A percentile compares a stretch with the other conserved stretches of the same genome.
phyloP scores from a whole-genome alignment of 2,888 invertebrate genomes.

The Idaea biselata region DNA sequence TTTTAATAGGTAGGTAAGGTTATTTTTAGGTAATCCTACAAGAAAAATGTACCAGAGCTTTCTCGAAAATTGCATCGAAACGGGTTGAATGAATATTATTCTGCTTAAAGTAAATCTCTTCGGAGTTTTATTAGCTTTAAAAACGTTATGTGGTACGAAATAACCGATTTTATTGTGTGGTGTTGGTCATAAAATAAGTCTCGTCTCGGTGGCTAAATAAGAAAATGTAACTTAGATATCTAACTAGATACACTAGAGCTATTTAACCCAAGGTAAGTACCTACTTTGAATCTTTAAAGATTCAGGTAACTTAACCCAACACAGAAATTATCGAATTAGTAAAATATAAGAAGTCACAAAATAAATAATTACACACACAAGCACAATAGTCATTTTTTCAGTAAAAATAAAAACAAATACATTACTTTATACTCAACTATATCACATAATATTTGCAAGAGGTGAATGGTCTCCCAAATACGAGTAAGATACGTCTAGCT shows the following conservation, averaged over 20 bases:
- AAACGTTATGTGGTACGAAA: background rate
- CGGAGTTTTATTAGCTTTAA: background rate
- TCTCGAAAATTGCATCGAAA: background rate
- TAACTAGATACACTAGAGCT: background rate
- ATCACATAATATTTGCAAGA: slow-evolving; percentile 25
- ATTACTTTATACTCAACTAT: no score
- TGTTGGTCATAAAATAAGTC: background rate
- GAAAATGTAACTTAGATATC: background rate
- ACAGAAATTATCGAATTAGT: no score
- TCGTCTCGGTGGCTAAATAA: background rate
- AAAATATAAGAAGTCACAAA: no score
- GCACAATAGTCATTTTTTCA: no score
- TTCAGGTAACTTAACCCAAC: no score
- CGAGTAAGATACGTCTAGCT: slow-evolving; percentile 24
- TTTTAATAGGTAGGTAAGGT: no score
- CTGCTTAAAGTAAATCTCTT: background rate
- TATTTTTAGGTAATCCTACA: no score
- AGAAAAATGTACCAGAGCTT: background rate
- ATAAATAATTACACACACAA: no score
- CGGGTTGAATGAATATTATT: background rate
- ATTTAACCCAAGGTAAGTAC: background rate
- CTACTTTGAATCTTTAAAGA: no score
- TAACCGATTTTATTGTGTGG: background rate
- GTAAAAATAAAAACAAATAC: no score
- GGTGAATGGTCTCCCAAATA: slow-evolving; percentile 21